Conservation (phyloP, 2,888 invertebrate genomes). For the Lasioglossum oenotherae region DNA sequence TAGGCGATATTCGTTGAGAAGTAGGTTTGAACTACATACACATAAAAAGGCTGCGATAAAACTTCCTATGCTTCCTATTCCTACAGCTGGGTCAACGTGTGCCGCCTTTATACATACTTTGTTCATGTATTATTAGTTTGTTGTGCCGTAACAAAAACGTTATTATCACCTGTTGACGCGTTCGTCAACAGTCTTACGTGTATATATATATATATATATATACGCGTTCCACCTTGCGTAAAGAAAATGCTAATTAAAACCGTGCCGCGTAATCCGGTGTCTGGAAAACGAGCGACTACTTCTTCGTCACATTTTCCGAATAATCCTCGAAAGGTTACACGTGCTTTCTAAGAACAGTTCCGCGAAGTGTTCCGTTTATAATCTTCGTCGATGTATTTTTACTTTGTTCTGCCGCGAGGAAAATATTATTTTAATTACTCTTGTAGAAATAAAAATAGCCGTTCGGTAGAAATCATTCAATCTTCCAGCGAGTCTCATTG, state of each 20-base stretch:
- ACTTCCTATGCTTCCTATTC: neutral
- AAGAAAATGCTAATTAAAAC: neutral
- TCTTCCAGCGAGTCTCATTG: too few species aligned
- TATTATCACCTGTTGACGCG: conserved; percentile 1
- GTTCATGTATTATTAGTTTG: neutral
- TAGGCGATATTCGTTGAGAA: neutral
- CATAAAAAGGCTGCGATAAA: neutral
- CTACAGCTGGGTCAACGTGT: neutral
- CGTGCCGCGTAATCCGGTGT: neutral
- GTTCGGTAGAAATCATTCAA: too few species aligned
- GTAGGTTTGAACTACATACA: neutral
- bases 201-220: too few species aligned
- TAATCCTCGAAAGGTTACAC: neutral
- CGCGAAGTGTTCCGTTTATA: neutral
- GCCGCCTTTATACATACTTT: neutral
- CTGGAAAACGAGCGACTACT: neutral
- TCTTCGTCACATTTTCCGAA: neutral
- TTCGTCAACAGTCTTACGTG: neutral
- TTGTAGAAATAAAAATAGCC: too few species aligned
- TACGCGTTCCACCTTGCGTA: neutral
- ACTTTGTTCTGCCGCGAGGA: neutral
- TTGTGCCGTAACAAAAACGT: neutral
- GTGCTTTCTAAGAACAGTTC: neutral
- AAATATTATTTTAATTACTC: neutral
- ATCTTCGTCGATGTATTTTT: neutral